These are phyloP conservation scores for Crax fasciolata DNA, from an alignment of 2,797 vertebrate species.

Conservation along the genomic window DNA sequence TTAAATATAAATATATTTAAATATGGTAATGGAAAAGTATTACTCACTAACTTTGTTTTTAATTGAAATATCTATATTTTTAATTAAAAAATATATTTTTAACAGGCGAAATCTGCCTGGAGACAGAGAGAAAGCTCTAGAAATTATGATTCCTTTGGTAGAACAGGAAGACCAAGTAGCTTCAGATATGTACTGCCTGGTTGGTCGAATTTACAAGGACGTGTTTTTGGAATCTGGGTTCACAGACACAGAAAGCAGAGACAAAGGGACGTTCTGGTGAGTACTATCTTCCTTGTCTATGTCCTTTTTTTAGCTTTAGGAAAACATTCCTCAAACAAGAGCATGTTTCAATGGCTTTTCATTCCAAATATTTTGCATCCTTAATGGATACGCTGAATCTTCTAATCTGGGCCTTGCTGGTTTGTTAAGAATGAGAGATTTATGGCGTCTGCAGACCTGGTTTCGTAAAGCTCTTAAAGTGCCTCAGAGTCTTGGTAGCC, in stretches of 20 bases:
- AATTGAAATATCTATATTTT: background rate
- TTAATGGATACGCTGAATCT: background rate
- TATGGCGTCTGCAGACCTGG: background rate
- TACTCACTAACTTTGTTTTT: background rate
- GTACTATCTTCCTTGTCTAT: constrained; percentile 24
- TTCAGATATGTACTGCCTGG: constrained; percentile 97
- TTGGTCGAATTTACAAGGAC: constrained; percentile 98
- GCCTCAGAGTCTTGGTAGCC: background rate
- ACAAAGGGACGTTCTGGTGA: constrained; percentile 92
- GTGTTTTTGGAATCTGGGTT: constrained; percentile 96
- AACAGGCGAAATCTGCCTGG: constrained; percentile 92
- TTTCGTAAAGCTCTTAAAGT: background rate
- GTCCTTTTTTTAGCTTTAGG: background rate
- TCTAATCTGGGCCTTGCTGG: background rate
- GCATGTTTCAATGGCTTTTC: background rate
- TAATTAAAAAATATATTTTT: background rate
- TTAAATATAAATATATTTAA: background rate
- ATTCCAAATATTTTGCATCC: background rate
- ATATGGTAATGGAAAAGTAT: background rate
- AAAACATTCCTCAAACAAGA: background rate
- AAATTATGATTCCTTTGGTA: constrained; percentile 95
- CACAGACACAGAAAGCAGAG: constrained; percentile 90
- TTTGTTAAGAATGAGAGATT: background rate
- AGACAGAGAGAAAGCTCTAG: constrained; percentile 94
- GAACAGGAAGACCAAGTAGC: constrained; percentile 93